These are phyloP conservation scores for Pseudococcus jackbeardsleyi DNA, from an alignment of 2,888 invertebrate genomes.

Conservation along the genomic window DNA sequence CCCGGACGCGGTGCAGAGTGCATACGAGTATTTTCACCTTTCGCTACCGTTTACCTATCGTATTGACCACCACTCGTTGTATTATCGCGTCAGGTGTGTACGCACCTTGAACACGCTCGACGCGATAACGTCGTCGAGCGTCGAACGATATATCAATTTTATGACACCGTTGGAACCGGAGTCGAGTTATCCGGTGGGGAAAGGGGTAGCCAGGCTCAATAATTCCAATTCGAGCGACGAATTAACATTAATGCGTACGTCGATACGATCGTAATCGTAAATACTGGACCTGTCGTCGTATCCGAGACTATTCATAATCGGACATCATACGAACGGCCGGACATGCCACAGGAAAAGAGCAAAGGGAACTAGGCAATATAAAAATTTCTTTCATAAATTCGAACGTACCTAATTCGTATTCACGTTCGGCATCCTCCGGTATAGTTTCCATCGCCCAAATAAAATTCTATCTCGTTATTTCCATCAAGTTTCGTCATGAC, in stretches of 20 bases:
- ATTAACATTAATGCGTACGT: not conserved
- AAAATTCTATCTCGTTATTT: slow-evolving; percentile 22
- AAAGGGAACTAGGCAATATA: not conserved
- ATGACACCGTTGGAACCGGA: not conserved
- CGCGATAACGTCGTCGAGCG: not conserved
- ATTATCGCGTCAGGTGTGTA: not conserved
- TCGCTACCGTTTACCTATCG: not conserved
- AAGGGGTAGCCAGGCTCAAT: not conserved
- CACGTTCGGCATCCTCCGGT: slow-evolving; percentile 78
- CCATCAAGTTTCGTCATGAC: slow-evolving; percentile 48
- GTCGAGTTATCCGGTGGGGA: not conserved
- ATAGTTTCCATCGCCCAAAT: slow-evolving; percentile 76
- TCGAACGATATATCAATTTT: not conserved
- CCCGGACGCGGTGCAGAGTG: too few species aligned
- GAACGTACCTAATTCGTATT: slow-evolving; percentile 78
- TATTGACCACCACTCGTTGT: not conserved
- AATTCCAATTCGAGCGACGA: not conserved
- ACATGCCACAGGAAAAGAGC: too few species aligned
- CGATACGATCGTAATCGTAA: too few species aligned
- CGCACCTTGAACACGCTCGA: not conserved
- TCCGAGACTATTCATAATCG: too few species aligned
- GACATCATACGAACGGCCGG: too few species aligned
- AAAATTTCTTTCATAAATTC: not conserved
- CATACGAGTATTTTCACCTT: not conserved
- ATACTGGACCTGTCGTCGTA: too few species aligned